These are phyloP conservation scores for Bujurquina vittata DNA, from an alignment of 2,113 vertebrate species.

Conservation along the genomic window DNA sequence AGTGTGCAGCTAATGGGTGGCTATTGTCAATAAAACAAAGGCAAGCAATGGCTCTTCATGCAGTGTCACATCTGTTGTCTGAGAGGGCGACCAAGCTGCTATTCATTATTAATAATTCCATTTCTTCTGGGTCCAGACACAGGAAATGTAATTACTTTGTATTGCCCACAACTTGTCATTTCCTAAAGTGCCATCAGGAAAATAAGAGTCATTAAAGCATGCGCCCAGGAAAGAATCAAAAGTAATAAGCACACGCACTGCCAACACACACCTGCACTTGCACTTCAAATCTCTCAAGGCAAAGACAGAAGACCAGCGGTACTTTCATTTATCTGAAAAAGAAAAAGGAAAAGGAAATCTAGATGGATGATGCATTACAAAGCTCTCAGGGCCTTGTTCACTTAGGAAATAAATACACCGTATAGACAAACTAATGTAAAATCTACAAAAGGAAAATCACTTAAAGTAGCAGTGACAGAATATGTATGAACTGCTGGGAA, in stretches of 20 bases:
- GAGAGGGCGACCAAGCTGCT: conserved; percentile 37
- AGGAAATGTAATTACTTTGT: conserved; percentile 75
- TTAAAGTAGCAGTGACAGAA: neutral
- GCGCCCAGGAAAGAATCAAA: conserved; percentile 54
- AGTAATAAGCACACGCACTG: conserved; percentile 48
- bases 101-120: conserved; percentile 75
- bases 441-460: conserved; percentile 18
- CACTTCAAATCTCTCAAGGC: conserved; percentile 26
- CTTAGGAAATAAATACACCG: conserved; percentile 23
- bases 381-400: conserved; percentile 32
- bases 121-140: conserved; percentile 64
- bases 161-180: conserved; percentile 76
- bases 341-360: conserved; percentile 26
- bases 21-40: conserved; percentile 59
- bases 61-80: conserved; percentile 51
- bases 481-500: conserved; percentile 10
- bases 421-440: conserved; percentile 15
- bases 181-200: conserved; percentile 77
- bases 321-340: conserved; percentile 29
- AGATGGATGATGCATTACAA: conserved; percentile 49
- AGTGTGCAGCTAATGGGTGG: conserved; percentile 12
- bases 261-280: conserved; percentile 16
- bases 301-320: conserved; percentile 44
- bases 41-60: conserved; percentile 25
- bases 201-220: conserved; percentile 72